phyloP scores from a whole-genome alignment of 1,140 invertebrate species.

The Lordiphosa clarofinis region DNA sequence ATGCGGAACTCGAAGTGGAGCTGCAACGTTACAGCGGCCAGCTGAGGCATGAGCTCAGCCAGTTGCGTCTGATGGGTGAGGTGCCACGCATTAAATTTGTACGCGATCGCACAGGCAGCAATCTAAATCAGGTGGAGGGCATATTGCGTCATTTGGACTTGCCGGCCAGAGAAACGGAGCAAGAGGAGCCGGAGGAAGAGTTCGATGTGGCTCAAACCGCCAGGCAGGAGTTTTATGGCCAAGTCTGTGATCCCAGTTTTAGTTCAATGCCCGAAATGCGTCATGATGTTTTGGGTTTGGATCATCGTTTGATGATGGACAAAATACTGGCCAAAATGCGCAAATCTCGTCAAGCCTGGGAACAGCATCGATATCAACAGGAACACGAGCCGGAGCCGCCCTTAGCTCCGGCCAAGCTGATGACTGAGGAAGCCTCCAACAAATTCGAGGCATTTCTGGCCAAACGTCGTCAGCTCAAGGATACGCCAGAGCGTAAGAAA shows the following conservation, averaged over 20 bases:
- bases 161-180: slow-evolving; percentile 61
- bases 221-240: slow-evolving; percentile 31
- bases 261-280: slow-evolving; percentile 83
- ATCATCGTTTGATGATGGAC: slow-evolving; percentile 84
- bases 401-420: not conserved
- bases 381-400: not conserved
- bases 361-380: slow-evolving; percentile 35
- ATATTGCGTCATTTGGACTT: slow-evolving; percentile 83
- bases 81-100: slow-evolving; percentile 87
- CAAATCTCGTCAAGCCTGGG: slow-evolving; percentile 81
- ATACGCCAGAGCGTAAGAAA: slow-evolving; percentile 55
- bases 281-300: slow-evolving; percentile 85
- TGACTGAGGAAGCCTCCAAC: not conserved
- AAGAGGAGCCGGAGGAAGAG: not conserved
- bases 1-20: slow-evolving; percentile 80
- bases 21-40: slow-evolving; percentile 81
- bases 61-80: slow-evolving; percentile 85
- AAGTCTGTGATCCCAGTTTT: not conserved
- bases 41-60: slow-evolving; percentile 85
- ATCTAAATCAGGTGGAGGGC: slow-evolving; percentile 82
- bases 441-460: slow-evolving; percentile 41
- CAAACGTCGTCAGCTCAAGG: slow-evolving; percentile 35
- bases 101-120: slow-evolving; percentile 82
- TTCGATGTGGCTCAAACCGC: slow-evolving; percentile 26
- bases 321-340: slow-evolving; percentile 80